Percentiles rank a stretch among this genome's conserved stretches.
Conservation (phyloP, 2,888 invertebrate genomes). For the Aricia artaxerxes region DNA sequence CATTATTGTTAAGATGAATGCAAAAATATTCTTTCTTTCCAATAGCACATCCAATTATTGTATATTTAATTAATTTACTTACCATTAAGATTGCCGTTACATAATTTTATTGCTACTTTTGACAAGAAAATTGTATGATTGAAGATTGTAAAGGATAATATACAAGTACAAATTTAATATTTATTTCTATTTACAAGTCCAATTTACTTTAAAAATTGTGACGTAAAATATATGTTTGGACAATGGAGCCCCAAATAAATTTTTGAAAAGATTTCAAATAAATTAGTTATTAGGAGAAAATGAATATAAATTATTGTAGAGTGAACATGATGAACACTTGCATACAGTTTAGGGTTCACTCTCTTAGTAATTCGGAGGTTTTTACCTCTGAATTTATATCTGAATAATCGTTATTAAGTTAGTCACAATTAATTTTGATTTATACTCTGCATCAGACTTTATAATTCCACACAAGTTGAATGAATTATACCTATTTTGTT, state of each 20-base stretch:
- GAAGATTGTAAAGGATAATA: not conserved
- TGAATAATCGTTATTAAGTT: not conserved
- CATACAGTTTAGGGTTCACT: too few species aligned
- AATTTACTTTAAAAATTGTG: not conserved
- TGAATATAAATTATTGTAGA: too few species aligned
- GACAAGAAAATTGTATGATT: not conserved
- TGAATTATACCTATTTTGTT: not conserved
- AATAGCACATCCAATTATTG: conserved; percentile 41
- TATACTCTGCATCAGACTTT: not conserved
- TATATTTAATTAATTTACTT: conserved; percentile 26
- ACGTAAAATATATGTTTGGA: not conserved
- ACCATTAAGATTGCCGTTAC: not conserved
- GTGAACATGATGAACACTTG: too few species aligned
- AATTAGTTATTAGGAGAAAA: too few species aligned
- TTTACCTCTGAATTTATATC: not conserved
- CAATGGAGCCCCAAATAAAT: not conserved
- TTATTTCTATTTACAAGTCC: not conserved
- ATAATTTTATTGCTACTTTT: conserved; percentile 11
- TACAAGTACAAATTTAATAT: not conserved
- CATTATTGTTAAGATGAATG: conserved; percentile 65
- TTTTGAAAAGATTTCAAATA: not conserved
- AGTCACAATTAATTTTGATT: not conserved
- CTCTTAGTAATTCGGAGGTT: not conserved
- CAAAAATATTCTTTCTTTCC: conserved; percentile 63
- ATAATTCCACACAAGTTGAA: not conserved